Base-by-base conservation (phyloP, 1,140 invertebrate genomes). In the Asbolus verrucosus region DNA sequence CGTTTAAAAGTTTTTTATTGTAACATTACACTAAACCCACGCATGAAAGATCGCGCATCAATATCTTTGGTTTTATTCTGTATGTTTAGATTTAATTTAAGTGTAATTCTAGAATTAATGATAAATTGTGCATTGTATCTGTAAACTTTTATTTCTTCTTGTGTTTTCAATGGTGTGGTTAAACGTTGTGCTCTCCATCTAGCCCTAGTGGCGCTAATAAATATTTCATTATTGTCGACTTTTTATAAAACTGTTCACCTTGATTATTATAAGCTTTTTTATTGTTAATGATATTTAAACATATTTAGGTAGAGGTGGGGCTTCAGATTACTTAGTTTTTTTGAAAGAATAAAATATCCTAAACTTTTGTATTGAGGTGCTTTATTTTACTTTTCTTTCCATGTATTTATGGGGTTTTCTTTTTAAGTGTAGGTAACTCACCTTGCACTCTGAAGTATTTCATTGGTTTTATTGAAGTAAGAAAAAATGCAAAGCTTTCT, bases 371-470 rank as follows among this genome's bases (percentile, higher is more conserved):
- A 16, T 41, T 13, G 11, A 65, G 62, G 59, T 62, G 59, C 59
- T 43, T 65, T 43, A 19, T 19, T 65, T 43, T 1, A 62, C 24
- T 38, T 62, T 27, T 27, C 18, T 19, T 62, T 39, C 41, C 21
- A 38, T 21, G 18, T 63, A 41, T 39, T 41, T 63, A 39, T 21
- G 62, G 62, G 38, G 9, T 65, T 19, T 65, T 65, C 41, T 19
- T 27, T 27, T 65, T 43, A 54, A 54, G 46, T 54, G 46, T 54
- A 54, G 46, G 15, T 63, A 69, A 69, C 67, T 70, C 31, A 65
- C 68, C 68, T 70, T 70, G 68, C 68, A 70, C 61, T 70, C 68
- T n/a, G 27, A 27, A 54, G n/a, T 54, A 24, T 54, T 43, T n/a
- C n/a, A n/a, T n/a, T n/a, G n/a, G n/a, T n/a, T 38, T 38, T 38